phyloP scores from a whole-genome alignment of 2,888 invertebrate genomes.

The Hypselothyrea guttata region DNA sequence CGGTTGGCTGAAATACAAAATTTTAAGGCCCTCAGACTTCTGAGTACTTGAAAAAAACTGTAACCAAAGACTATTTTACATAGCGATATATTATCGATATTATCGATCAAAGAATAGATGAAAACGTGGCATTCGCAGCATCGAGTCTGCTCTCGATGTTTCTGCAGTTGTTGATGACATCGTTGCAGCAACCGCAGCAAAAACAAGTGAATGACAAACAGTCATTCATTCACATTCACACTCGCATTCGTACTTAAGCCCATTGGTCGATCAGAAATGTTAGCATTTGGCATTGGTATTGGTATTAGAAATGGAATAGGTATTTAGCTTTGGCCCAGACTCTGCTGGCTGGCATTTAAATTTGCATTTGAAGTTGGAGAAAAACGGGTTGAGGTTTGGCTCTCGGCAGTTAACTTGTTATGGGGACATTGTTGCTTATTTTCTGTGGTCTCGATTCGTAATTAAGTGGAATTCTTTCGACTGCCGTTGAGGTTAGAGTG shows the following conservation, averaged over 20 bases:
- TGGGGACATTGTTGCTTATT: slow-evolving; percentile 37
- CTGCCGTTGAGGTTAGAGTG: background rate
- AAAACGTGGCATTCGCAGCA: slow-evolving; percentile 25
- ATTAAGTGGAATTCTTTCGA: slow-evolving; percentile 44
- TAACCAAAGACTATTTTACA: no score
- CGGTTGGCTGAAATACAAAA: no score
- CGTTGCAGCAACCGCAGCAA: slow-evolving; percentile 57
- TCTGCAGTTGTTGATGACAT: slow-evolving; percentile 22
- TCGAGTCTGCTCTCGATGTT: slow-evolving; percentile 40
- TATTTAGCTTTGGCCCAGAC: slow-evolving; percentile 12
- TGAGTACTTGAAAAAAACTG: no score
- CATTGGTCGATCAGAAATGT: slow-evolving; percentile 14
- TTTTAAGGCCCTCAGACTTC: no score
- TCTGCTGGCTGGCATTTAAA: slow-evolving; percentile 34
- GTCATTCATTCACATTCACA: background rate
- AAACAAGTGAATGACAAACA: slow-evolving; percentile 44
- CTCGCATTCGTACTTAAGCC: background rate
- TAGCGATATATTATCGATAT: background rate
- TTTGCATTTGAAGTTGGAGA: slow-evolving; percentile 40
- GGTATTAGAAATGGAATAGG: slow-evolving; percentile 26
- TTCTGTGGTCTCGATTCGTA: slow-evolving; percentile 29
- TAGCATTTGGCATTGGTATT: slow-evolving; percentile 23
- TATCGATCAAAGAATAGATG: slow-evolving; percentile 10
- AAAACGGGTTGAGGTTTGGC: slow-evolving; percentile 48
- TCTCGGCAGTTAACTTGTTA: slow-evolving; percentile 45